phyloP scores from a whole-genome alignment of 2,113 vertebrate species.

The Leptocoma aspasia region DNA sequence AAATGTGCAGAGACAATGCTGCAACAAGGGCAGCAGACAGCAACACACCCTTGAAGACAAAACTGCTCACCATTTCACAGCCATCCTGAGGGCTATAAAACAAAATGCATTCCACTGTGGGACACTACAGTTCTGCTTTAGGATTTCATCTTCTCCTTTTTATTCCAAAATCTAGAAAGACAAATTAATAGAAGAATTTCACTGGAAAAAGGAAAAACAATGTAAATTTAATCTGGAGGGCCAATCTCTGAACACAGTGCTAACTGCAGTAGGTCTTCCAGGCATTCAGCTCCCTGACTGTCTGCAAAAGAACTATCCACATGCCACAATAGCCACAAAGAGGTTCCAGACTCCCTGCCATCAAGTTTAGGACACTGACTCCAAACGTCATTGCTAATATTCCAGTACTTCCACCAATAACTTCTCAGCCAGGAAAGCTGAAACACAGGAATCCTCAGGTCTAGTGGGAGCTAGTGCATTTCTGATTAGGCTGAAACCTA shows the following conservation, averaged over 20 bases:
- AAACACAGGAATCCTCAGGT: neutral
- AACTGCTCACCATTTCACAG: neutral
- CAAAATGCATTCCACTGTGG: neutral
- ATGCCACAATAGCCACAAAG: neutral
- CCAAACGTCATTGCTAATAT: neutral
- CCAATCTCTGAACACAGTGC: neutral
- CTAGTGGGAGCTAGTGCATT: accelerated
- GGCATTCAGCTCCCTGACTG: neutral
- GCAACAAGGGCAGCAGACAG: neutral
- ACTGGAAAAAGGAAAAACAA: neutral
- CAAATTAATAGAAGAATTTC: neutral
- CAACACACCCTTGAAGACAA: neutral
- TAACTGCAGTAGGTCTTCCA: neutral
- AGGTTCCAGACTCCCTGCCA: neutral
- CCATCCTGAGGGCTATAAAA: neutral
- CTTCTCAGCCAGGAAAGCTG: neutral
- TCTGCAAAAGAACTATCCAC: neutral
- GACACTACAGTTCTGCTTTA: neutral
- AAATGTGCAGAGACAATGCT: neutral
- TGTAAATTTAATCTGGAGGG: neutral
- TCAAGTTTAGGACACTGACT: neutral
- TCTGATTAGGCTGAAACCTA: neutral
- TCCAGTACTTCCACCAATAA: neutral
- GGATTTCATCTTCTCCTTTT: neutral
- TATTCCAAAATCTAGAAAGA: neutral